These are phyloP conservation scores for Psammodynastes pulverulentus DNA, from an alignment of 2,113 vertebrate species.

Conservation along the genomic window DNA sequence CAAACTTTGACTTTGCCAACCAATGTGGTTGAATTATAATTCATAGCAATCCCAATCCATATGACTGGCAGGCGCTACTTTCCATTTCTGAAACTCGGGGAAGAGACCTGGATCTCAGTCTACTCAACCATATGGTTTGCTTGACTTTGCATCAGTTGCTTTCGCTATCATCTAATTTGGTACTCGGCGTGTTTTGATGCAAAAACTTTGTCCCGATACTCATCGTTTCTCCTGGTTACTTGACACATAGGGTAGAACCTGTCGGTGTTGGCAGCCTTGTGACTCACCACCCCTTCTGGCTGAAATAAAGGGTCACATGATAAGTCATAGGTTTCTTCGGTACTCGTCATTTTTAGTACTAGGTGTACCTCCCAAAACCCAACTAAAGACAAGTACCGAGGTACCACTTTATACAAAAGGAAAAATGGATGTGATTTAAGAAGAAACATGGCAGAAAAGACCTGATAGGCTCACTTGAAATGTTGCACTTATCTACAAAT, in stretches of 20 bases:
- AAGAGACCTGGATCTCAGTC: neutral
- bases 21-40: neutral
- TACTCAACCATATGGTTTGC: neutral
- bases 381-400: neutral
- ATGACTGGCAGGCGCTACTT: neutral
- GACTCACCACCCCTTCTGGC: no score
- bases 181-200: no score
- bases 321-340: neutral
- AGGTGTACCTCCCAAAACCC: neutral
- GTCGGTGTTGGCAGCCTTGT: no score
- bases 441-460: no score
- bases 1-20: neutral
- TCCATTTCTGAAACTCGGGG: neutral
- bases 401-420: neutral
- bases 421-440: no score
- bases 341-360: neutral
- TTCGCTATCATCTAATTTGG: no score
- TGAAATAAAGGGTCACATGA: no score
- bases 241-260: no score
- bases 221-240: no score
- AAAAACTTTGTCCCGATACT: no score
- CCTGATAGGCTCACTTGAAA: no score
- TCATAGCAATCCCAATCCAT: neutral
- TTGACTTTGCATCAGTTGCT: neutral
- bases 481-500: no score